phyloP scores from a whole-genome alignment of 2,797 vertebrate genomes.

The Lindbergichthys nudifrons region DNA sequence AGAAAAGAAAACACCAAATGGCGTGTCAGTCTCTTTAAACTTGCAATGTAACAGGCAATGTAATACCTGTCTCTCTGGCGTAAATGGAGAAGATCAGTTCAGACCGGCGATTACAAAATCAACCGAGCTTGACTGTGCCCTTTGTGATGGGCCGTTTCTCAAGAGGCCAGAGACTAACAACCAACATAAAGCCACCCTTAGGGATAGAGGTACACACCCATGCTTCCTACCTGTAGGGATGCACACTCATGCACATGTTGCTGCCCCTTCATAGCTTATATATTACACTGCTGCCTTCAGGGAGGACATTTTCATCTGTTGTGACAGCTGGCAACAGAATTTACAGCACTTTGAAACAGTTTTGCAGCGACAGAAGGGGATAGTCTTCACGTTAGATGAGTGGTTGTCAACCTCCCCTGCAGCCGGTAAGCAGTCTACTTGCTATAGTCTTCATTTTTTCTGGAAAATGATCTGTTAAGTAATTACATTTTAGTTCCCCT shows the following conservation, averaged over 20 bases:
- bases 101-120: slow-evolving; percentile 54
- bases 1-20: slow-evolving; percentile 1
- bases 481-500: slow-evolving; percentile 30
- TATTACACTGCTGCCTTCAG: neutral
- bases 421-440: slow-evolving; percentile 15
- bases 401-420: slow-evolving; percentile 10
- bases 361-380: slow-evolving; percentile 3
- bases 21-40: slow-evolving; percentile 31
- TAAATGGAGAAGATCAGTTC: slow-evolving; percentile 48
- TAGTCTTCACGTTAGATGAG: slow-evolving; percentile 10
- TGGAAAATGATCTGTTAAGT: slow-evolving; percentile 35
- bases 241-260: neutral
- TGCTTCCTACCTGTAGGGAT: neutral
- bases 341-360: neutral
- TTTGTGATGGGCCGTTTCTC: slow-evolving; percentile 57
- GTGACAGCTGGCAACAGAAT: slow-evolving; percentile 26
- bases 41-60: slow-evolving; percentile 22
- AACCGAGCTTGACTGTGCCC: slow-evolving; percentile 45
- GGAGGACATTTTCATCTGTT: slow-evolving; percentile 8
- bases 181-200: slow-evolving; percentile 1
- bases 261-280: neutral
- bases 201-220: slow-evolving; percentile 2
- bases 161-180: slow-evolving; percentile 36
- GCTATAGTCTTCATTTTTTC: slow-evolving; percentile 2
- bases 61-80: slow-evolving; percentile 33